Evolutionary conservation across 1,140 invertebrate genomes (phyloP).

Genomic region (Drosophila pandora): DNA sequence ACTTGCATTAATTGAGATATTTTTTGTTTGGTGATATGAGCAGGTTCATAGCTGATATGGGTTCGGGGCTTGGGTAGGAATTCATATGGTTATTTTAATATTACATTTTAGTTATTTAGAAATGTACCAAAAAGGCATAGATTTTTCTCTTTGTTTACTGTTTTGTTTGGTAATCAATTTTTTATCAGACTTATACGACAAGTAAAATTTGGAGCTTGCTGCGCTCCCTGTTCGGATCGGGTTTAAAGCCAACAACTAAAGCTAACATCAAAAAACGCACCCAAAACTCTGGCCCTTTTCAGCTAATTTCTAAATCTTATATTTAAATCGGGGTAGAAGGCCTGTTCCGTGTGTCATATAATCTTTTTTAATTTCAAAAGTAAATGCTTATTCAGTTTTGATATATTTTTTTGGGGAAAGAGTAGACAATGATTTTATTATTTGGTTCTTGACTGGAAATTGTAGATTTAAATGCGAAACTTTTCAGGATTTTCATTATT

Average conservation of each 20-base stretch:
- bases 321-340: constrained; percentile 7
- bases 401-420: background rate
- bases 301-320: constrained; percentile 14
- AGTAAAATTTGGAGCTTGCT: constrained; percentile 67
- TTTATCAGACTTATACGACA: constrained; percentile 70
- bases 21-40: constrained; percentile 43
- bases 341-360: constrained; percentile 6
- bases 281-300: constrained; percentile 33
- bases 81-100: constrained; percentile 27
- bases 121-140: constrained; percentile 72
- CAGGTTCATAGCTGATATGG: constrained; percentile 66
- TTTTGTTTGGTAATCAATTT: constrained; percentile 16
- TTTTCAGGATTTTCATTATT: background rate
- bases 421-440: background rate
- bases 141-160: constrained; percentile 42
- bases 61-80: constrained; percentile 47
- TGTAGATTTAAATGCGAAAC: background rate
- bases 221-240: constrained; percentile 24
- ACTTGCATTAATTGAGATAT: constrained; percentile 44
- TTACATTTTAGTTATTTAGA: constrained; percentile 45
- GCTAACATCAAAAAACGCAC: constrained; percentile 72
- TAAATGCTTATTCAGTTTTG: constrained; percentile 11
- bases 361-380: background rate
- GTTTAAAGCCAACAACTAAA: constrained; percentile 72
- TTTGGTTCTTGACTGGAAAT: constrained; percentile 4